These are phyloP conservation scores for Amphipoea oculea DNA, from an alignment of 2,888 invertebrate genomes.

Conservation along the genomic window DNA sequence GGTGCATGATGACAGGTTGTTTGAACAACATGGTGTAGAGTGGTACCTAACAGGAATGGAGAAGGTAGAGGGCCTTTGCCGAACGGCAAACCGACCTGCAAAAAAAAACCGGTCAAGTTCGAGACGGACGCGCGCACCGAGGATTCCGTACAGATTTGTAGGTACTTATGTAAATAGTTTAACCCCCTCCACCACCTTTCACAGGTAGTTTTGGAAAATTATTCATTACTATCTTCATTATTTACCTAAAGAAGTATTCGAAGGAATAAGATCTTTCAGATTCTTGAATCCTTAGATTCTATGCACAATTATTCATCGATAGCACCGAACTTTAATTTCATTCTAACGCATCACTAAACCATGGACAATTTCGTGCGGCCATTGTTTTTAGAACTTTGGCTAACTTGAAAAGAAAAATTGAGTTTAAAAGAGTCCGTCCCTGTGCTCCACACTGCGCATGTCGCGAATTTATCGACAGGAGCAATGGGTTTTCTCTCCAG, in stretches of 20 bases:
- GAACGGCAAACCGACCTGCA: too few relatives aligned
- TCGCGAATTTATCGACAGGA: conserved; percentile 88
- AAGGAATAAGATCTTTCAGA: not conserved
- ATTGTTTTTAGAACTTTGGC: not conserved
- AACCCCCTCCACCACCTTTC: too few relatives aligned
- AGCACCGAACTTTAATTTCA: not conserved
- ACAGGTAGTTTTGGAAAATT: not conserved
- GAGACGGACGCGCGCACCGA: too few relatives aligned
- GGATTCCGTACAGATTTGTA: too few relatives aligned
- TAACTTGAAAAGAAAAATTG: not conserved
- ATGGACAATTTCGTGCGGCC: not conserved
- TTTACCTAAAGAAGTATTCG: not conserved
- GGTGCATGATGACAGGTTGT: too few relatives aligned
- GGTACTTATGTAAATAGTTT: too few relatives aligned
- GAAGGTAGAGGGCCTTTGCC: too few relatives aligned
- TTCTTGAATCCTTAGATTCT: not conserved
- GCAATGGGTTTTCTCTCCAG: conserved; percentile 80
- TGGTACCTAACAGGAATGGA: too few relatives aligned
- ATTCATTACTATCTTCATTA: not conserved
- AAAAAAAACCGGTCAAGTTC: too few relatives aligned
- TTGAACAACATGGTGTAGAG: too few relatives aligned
- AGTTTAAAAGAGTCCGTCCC: conserved; percentile 72
- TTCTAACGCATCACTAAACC: not conserved
- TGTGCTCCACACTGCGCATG: conserved; percentile 87
- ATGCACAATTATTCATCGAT: too few relatives aligned